Conservation (phyloP, 1,140 invertebrate genomes). For the Drosophila kohkoa region DNA sequence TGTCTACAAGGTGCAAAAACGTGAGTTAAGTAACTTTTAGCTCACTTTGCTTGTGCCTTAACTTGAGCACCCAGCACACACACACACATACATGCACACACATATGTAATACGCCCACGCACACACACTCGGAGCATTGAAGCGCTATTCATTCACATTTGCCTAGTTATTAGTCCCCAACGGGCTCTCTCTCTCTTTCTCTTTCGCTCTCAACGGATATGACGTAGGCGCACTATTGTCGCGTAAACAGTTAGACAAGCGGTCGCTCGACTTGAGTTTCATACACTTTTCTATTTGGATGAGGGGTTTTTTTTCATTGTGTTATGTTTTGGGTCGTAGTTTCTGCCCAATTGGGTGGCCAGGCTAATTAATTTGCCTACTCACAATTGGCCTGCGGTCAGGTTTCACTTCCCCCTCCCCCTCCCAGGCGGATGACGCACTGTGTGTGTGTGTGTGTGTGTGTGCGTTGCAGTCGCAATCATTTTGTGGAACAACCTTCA, state of each 20-base stretch:
- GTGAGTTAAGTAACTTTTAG: slow-evolving; percentile 45
- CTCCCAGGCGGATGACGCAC: slow-evolving; percentile 13
- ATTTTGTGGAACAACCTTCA: slow-evolving; percentile 12
- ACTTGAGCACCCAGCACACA: slow-evolving; percentile 21
- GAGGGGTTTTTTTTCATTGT: not conserved
- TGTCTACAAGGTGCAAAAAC: slow-evolving; percentile 15
- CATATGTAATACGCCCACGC: not conserved
- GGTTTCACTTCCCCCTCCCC: not conserved
- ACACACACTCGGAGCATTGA: not conserved
- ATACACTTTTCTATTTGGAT: not conserved
- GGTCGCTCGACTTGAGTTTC: slow-evolving; percentile 8
- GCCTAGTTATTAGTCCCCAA: slow-evolving; percentile 32
- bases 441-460: not conserved
- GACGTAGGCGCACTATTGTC: slow-evolving; percentile 40
- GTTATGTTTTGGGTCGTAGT: not conserved
- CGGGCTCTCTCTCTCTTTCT: not conserved
- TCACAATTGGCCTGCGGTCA: slow-evolving; percentile 5
- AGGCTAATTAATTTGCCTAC: slow-evolving; percentile 38
- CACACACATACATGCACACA: slow-evolving; percentile 10
- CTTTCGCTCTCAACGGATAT: slow-evolving; percentile 30
- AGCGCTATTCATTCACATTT: slow-evolving; percentile 46
- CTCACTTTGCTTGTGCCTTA: slow-evolving; percentile 16
- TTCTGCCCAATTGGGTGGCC: slow-evolving; percentile 11
- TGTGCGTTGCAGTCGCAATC: slow-evolving; percentile 22
- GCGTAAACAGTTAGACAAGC: slow-evolving; percentile 46